Conservation (phyloP, 2,888 invertebrate genomes). For the Ormyrus pomaceus region DNA sequence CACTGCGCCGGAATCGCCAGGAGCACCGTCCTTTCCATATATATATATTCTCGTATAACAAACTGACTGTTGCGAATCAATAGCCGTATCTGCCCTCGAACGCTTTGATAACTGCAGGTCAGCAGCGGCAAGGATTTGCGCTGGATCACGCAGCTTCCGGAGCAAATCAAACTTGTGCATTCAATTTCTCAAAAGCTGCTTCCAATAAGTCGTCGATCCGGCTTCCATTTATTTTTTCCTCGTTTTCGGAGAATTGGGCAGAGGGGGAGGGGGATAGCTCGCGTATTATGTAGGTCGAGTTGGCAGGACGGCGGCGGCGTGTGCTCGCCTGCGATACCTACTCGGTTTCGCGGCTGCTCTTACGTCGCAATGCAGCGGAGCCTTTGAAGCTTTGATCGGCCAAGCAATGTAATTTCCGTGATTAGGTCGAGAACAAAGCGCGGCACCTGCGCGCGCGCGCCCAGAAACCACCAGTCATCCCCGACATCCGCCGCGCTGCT, state of each 20-base stretch:
- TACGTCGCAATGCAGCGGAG: too few species aligned
- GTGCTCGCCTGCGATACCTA: background rate
- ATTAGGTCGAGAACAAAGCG: slow-evolving; percentile 67
- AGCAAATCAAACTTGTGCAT: too few species aligned
- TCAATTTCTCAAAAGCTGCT: too few species aligned
- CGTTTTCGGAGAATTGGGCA: too few species aligned
- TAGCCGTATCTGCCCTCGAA: too few species aligned
- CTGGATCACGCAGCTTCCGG: background rate
- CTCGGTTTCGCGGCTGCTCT: background rate
- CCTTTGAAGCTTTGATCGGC: slow-evolving; percentile 63
- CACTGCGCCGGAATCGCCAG: too few species aligned
- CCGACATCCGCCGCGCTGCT: background rate
- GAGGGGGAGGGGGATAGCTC: background rate
- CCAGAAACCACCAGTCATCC: background rate
- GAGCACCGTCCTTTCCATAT: too few species aligned
- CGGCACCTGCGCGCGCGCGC: slow-evolving; percentile 46
- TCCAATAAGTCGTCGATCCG: too few species aligned
- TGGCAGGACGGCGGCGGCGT: background rate
- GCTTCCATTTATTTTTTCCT: too few species aligned
- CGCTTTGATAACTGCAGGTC: too few species aligned
- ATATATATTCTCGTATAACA: too few species aligned
- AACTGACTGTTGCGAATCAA: too few species aligned
- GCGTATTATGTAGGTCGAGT: slow-evolving; percentile 35
- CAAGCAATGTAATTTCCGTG: slow-evolving; percentile 67
- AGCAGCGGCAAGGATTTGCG: background rate